Evolutionary conservation across 2,888 invertebrate genomes (phyloP).

Genomic region (Macaria liturata): DNA sequence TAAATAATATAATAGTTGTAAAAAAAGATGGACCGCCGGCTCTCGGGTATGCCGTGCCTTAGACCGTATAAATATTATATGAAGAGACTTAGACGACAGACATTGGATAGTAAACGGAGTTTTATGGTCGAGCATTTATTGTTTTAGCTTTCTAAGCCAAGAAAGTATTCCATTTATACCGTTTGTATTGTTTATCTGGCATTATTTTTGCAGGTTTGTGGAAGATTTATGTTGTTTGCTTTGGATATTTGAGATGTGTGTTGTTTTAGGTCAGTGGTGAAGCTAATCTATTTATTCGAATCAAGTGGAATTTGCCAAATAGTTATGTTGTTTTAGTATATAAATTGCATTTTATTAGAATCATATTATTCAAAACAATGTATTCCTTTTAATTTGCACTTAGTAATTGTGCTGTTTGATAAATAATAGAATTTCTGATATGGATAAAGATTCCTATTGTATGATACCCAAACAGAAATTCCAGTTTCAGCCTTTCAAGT

Average conservation of each 20-base stretch:
- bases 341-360: no score
- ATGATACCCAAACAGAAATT: no score
- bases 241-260: slow-evolving; percentile 10
- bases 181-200: slow-evolving; percentile 55
- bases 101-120: slow-evolving; percentile 74
- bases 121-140: slow-evolving; percentile 77
- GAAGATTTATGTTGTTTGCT: slow-evolving; percentile 39
- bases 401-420: no score
- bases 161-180: slow-evolving; percentile 48
- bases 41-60: slow-evolving; percentile 35
- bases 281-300: slow-evolving; percentile 3
- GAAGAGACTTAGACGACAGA: slow-evolving; percentile 67
- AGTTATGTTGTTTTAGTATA: no score
- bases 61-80: slow-evolving; percentile 73
- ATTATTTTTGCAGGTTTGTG: slow-evolving; percentile 36
- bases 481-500: no score
- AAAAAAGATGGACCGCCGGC: slow-evolving; percentile 41
- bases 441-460: no score
- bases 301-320: no score
- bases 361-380: no score
- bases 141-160: slow-evolving; percentile 64
- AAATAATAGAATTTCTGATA: no score
- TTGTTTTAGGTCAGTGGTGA: neutral
- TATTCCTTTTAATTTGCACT: no score
- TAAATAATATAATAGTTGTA: slow-evolving; percentile 48